Base-by-base conservation (phyloP, 92 coral and sea anemone species). In the Hydrozoanthus gracilis region DNA sequence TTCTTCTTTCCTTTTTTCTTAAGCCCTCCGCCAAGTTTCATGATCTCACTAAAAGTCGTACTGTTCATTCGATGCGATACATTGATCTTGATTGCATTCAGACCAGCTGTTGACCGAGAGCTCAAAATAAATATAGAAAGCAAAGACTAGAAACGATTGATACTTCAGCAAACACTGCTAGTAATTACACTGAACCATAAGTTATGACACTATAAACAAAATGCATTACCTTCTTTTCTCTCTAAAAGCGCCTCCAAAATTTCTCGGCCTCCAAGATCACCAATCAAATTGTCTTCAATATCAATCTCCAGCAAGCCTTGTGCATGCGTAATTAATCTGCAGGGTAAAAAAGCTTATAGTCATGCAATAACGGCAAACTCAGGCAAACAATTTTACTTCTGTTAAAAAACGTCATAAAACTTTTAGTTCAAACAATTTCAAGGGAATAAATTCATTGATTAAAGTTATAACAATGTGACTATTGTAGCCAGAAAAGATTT, bases 231-330 rank as follows among this genome's bases (percentile, higher is more conserved):
- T 93, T 96, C 99, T 51, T 95, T 96, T 35, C 99, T 90, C 72
- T 95, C 98, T 80, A 95, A 85, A 17, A 96, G 92, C 45, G 98
- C 94, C 69, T 96, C 99, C 83, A 96, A 75, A 44, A 96, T 91
- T 71, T 96, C 99, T 56, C 99, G 90, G 49, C 99, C 99, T 47
- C 99, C 99, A 11, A 96, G 93, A 78, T 96, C 99, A 61, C 99
- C 99, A 50, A 96, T 95, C 46, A 95, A 91, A 89, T 96, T 96
- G 77, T 96, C 98, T 68, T 95, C 99, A 61, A 96, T 67, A 84
- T 96, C 99, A 39, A 96, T 91, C 77, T 96, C 99, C 50, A 90
- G 94, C 6, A 96, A 83, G 15, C 95, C 91, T 44, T 96, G 97
- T 39, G 99, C 95, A 82, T 95, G 96, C 20, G 95, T 90, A 18